Base-by-base conservation (phyloP, 2,113 vertebrate species). In the Rhinoderma darwinii region DNA sequence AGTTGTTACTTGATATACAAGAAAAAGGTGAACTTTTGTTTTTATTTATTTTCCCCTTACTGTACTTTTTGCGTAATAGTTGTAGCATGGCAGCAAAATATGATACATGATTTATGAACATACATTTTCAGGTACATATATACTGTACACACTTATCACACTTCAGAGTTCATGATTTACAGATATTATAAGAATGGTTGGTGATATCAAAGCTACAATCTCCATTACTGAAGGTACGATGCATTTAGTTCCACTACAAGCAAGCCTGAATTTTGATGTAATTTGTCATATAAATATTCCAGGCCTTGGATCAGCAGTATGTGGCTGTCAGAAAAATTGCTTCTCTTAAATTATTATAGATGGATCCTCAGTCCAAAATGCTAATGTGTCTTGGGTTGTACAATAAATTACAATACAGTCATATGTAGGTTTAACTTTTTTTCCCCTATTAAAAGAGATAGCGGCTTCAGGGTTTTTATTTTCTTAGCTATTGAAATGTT, bases 211-310 rank as follows among this genome's bases (percentile, higher is more conserved):
- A 82, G 41, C 47, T 74, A 39, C 50, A 51, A 81, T 86, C 66
- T 86, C 77, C 78, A 87, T 81, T 39, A 82, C 41, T 61, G 79
- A 82, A 81, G 63, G 47, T 54, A 47, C 22, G 39, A 82, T 87
- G 11, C 11, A 75, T 82, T 75, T 73, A 66, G 68, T 87, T 82
- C 41, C 37, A 75, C n/a, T 47, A 80, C 37, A 41, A 73, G 79
- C 50, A 82, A 61, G 61, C 54, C 70, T 74, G 70, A 56, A 87
- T 82, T 87, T 81, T 74, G 50, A 87, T 87, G 79, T 82, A 43
- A 86, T 86, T 81, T 81, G 85, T 86, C 79, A 82, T 63, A 87
- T 82, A 87, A 87, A 87, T 87, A 87, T 87, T 87, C 86, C 47
- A 59, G 79, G 86, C 51, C 68, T 82, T 87, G 86, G 86, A 74